These are phyloP conservation scores for Pseudomyrmex concolor DNA, from an alignment of 1,140 invertebrate genomes.

Conservation along the genomic window DNA sequence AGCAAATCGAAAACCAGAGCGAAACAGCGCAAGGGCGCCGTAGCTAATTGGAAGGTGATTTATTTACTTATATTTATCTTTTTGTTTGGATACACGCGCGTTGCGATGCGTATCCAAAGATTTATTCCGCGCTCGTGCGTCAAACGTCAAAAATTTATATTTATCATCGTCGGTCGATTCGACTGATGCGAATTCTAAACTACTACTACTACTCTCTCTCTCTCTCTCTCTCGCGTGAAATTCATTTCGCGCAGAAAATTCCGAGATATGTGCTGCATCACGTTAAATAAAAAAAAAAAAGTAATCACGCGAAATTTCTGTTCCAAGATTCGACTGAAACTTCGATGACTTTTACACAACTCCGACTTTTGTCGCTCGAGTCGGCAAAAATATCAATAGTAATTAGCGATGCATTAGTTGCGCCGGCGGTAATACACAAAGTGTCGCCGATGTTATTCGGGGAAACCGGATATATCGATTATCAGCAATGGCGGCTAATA, in stretches of 20 bases:
- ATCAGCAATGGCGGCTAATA: neutral
- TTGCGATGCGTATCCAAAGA: slow-evolving; percentile 31
- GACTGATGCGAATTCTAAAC: slow-evolving; percentile 44
- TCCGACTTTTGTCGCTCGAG: neutral
- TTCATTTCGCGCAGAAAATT: slow-evolving; percentile 31
- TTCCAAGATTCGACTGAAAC: neutral
- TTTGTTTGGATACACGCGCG: neutral
- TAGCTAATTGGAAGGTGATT: slow-evolving; percentile 97
- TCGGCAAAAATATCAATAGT: neutral
- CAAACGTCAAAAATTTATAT: slow-evolving; percentile 57
- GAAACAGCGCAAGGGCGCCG: slow-evolving; percentile 97
- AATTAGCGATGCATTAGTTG: neutral
- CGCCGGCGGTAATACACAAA: no score
- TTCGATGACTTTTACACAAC: no score
- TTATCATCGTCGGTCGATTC: slow-evolving; percentile 46
- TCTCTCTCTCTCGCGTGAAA: neutral
- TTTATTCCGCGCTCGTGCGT: slow-evolving; percentile 44
- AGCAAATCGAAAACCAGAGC: slow-evolving; percentile 98
- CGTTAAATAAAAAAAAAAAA: neutral
- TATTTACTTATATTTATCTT: slow-evolving; percentile 29
- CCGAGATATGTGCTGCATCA: slow-evolving; percentile 6
- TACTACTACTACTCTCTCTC: neutral
- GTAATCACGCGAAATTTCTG: slow-evolving; percentile 12
- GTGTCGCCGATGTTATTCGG: neutral
- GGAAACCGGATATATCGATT: neutral